A percentile compares a stretch with the other conserved stretches of the same genome.
These are phyloP conservation scores for Pyrrhosoma nymphula DNA, from an alignment of 2,888 invertebrate genomes.

Conservation along the genomic window DNA sequence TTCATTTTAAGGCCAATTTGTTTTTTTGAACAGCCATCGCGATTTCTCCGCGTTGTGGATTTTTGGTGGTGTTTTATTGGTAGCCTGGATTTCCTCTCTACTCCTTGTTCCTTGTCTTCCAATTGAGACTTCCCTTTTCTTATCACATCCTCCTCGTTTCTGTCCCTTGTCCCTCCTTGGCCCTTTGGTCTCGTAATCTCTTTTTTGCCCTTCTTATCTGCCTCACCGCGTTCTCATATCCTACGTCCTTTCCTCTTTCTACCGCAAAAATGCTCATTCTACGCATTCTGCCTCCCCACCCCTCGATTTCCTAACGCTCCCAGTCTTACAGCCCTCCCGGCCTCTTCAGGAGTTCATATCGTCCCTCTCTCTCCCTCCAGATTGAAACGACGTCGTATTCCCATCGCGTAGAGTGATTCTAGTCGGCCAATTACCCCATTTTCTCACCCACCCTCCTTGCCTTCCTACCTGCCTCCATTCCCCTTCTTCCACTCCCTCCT, in stretches of 20 bases:
- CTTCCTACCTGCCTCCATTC: neutral
- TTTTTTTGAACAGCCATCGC: neutral
- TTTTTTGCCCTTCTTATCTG: neutral
- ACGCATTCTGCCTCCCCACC: neutral
- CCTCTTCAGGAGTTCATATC: conserved; percentile 14
- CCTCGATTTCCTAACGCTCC: neutral
- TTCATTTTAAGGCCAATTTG: neutral
- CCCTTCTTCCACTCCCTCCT: neutral
- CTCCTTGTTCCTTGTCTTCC: neutral
- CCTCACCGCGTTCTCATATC: neutral
- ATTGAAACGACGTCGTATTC: conserved; percentile 56
- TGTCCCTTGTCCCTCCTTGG: neutral
- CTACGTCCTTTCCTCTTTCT: neutral
- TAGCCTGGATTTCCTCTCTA: neutral
- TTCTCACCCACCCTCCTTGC: neutral
- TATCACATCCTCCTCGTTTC: neutral
- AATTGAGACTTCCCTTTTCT: neutral
- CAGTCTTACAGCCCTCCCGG: neutral
- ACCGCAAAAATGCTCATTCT: neutral
- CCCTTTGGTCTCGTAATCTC: neutral
- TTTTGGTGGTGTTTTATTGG: neutral
- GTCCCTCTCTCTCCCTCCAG: neutral
- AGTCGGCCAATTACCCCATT: neutral
- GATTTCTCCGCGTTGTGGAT: neutral
- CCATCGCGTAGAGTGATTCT: conserved; percentile 47